Base-by-base conservation (phyloP, 2,888 invertebrate species). In the Oxyscelio sp. region DNA sequence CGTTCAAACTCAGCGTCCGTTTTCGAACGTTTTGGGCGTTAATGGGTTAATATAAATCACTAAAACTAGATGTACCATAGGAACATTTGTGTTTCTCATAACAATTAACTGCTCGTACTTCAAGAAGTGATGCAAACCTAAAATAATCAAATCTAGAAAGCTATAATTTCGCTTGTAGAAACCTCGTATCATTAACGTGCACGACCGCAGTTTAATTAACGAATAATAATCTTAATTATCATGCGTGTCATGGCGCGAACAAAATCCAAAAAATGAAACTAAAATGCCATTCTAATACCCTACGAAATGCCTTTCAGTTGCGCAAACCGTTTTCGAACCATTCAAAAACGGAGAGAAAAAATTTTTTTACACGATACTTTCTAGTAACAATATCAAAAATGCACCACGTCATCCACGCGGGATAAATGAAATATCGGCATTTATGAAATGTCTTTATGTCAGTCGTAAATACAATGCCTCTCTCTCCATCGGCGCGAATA, bases 351-450 rank as follows among this genome's bases (percentile, higher is more conserved):
- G n/a, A n/a, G n/a, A 2, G n/a, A 8, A 40, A 40, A 40, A 40
- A 40, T n/a, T 40, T 40, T 40, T 40, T 17, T 6, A 19, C 17
- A 8, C 43, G 50, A 21, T 40, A 66, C 77, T 66, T 68, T 78
- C 61, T 59, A 78, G 34, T 24, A 17, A 22, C 77, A 61, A 52
- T 73, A 54, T 48, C 31, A 43, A 81, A 81, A 81, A 68, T 68
- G 38, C 38, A 66, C 74, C 54, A 24, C 74, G 81, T 81, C 81
- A 81, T 81, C 61, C n/a, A 27, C 15, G 24, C 43, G 19, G 65
- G 56, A 58, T 79, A 74, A 80, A 80, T 73, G 80, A 80, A 73
- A 74, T 80, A 80, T 74, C 68, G 75, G 65, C 63, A 56, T 75
- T 75, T 75, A 63, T 75, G 50, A 75, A 82, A 70, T 75, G 70